Evolutionary conservation across 2,888 invertebrate species (phyloP).

Genomic region (Harmothoe impar): DNA sequence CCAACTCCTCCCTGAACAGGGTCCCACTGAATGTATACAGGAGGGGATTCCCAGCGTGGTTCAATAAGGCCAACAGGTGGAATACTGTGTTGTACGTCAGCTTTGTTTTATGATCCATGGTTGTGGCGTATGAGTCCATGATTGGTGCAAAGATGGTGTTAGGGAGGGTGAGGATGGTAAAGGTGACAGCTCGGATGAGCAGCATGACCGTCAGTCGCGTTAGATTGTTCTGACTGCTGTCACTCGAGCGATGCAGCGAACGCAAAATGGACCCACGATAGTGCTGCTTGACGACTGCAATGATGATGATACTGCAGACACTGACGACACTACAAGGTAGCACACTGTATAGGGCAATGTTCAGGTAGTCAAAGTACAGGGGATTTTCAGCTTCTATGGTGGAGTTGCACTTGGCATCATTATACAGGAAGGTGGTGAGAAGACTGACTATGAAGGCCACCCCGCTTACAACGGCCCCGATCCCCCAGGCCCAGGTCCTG

Average conservation of each 20-base stretch:
- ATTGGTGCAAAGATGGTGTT: background rate
- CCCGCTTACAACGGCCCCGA: background rate
- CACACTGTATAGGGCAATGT: background rate
- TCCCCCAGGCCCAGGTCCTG: background rate
- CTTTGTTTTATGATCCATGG: background rate
- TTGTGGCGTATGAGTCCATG: background rate
- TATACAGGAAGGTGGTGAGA: background rate
- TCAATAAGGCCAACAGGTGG: background rate
- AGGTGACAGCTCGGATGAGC: background rate
- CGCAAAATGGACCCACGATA: background rate
- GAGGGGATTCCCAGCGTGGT: background rate
- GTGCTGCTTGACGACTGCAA: background rate
- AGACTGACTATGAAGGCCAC: background rate
- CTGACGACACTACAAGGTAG: background rate
- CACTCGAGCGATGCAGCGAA: background rate
- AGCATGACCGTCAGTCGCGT: background rate
- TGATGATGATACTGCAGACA: background rate
- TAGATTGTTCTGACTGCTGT: no score
- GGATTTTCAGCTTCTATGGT: no score
- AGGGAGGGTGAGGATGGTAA: background rate
- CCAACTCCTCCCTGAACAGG: background rate
- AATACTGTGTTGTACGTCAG: no score
- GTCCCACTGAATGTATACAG: conserved; percentile 1
- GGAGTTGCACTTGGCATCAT: background rate
- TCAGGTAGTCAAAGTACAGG: background rate